Evolutionary conservation across 2,113 vertebrate genomes (phyloP), one percentile per base, ranked within the genome.

Genomic region (Gyps fulvus): DNA sequence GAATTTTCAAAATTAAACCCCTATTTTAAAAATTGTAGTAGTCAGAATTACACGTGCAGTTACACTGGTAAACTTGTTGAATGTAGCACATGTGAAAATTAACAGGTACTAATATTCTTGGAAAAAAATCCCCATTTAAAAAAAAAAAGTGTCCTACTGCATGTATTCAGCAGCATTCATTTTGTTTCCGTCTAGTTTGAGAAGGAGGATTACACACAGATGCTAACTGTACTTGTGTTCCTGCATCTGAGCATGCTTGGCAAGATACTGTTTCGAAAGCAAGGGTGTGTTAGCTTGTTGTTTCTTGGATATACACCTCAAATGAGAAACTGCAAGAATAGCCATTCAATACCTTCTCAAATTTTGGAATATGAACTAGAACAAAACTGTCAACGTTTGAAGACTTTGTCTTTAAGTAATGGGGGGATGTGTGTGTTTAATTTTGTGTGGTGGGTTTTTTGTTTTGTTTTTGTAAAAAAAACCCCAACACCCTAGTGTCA

Each of bases 141-240:
- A 72, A 31, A 49, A 61, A 43, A 6, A 26, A 49, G 5, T 76
- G 34, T 38, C 43, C 11, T 74, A 17, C 22, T 85, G 29, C 20
- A 10, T 43, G 10, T 79, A 13, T 67, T 83, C 15, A 50, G 78
- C 79, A 84, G 34, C 22, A 26, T 65, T 89, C 3, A 23, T 73
- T 87, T 82, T 91, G 73, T 89, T 95, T 93, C 74, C 26, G 11
- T 70, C 29, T 54, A 43, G 40, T 85, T 54, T 84, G 77, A 72
- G 80, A 52, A 69, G 22, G 40, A 69, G 45, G 40, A 22, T 89
- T 90, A 17, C 9, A 4, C 19, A 11, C 29, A 77, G 49, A 29
- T 43, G 43, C 8, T n/a, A 50, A n/a, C 23, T 71, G 19, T 79
- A 3, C 62, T 70, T 71, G 19, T 69, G 55, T 84, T 93, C 49